Conservation (phyloP, 2,797 vertebrate species). For the Lithobates sylvaticus region DNA sequence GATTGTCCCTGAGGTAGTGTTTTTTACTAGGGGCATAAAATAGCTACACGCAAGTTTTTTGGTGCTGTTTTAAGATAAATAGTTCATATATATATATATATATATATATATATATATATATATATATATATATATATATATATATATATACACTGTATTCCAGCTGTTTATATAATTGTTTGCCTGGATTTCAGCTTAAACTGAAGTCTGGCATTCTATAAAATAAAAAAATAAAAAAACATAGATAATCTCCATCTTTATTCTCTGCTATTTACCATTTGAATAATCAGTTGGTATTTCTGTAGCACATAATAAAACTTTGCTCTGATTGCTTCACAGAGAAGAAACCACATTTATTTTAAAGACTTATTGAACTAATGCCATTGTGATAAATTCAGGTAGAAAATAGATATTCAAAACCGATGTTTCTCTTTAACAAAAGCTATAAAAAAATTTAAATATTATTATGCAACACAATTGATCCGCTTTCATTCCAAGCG, state of each 20-base stretch:
- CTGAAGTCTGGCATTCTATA: neutral
- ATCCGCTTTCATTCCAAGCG: too few relatives aligned
- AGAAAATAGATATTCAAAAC: neutral
- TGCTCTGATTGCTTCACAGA: neutral
- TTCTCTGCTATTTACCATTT: neutral
- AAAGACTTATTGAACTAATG: conserved; percentile 6
- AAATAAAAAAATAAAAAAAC: neutral
- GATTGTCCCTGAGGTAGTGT: too few relatives aligned
- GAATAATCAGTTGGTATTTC: neutral
- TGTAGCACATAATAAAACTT: neutral
- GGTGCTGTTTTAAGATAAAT: too few relatives aligned
- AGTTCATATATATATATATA: too few relatives aligned
- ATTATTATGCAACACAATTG: too few relatives aligned
- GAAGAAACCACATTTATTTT: neutral
- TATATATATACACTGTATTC: too few relatives aligned
- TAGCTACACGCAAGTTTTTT: too few relatives aligned
- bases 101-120: too few relatives aligned
- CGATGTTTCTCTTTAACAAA: conserved; percentile 10
- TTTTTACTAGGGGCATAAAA: too few relatives aligned
- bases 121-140: too few relatives aligned
- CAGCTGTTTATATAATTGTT: neutral
- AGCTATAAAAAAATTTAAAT: neutral
- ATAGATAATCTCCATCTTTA: neutral
- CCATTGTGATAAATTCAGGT: neutral
- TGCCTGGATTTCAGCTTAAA: neutral